These are phyloP conservation scores for Ovis aries DNA, from an alignment of 2,113 vertebrate species.

Conservation along the genomic window ARS-UI_Ramb_v3.0 NC_056055.1:218581501-218582000, in stretches of 20 bases:
- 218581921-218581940: neutral
- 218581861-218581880: neutral
- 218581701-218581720: neutral
- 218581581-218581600: neutral
- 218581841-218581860: neutral
- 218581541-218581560: neutral
- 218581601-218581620: neutral
- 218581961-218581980: neutral
- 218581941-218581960: neutral
- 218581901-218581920: neutral
- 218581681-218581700: neutral
- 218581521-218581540: neutral
- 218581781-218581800: neutral
- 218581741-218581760: neutral
- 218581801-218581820: neutral
- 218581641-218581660: neutral
- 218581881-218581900: neutral
- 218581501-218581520: neutral
- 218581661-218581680: neutral
- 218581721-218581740: neutral
- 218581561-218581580: neutral
- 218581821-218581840: neutral
- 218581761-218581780: neutral
- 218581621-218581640: neutral
- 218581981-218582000: neutral